Base-by-base conservation (phyloP, 2,888 invertebrate genomes). In the Drosophila paramelanica region DNA sequence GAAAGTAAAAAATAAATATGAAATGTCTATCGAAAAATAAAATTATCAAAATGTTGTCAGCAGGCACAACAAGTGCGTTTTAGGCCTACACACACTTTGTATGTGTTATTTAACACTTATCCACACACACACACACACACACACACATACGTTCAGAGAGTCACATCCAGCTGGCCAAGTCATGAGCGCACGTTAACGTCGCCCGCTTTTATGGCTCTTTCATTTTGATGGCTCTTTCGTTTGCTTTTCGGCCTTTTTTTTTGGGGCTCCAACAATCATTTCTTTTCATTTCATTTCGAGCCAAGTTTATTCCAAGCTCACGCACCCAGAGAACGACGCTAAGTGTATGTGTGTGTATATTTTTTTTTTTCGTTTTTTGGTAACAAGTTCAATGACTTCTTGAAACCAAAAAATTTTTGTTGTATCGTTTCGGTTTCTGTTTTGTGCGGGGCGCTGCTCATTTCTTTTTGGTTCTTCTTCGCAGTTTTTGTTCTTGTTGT, bases 341-440 rank as follows among this genome's bases (percentile, higher is more conserved):
- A 62, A 75, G 71, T 51, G 64, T 49, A 14, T 56, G 27, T 45
- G 45, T n/a, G 11, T 42, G 20, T 41, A 33, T 65, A 31, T 65
- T 20, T 45, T 2, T 31, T 23, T 41, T 20, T 55, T 61, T 50
- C 20, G 27, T 57, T 78, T 78, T 77, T 77, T 79, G 79, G 79
- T 77, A 77, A 79, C 84, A 90, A 87, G 91, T 91, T 91, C 90
- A 84, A 85, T 90, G 91, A 91, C 91, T 91, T 90, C 89, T 90
- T 88, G 67, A 64, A 84, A 76, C 78, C 84, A 75, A 69, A 69
- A 61, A 72, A 71, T 75, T 79, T 59, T 68, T 69, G 66, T 77
- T 72, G 66, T 66, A 38, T 68, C 70, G 66, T 82, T 88, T 78
- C 61, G 74, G 73, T 81, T 78, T 79, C 74, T 79, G 79, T 81